These are phyloP conservation scores for Linyphia triangularis DNA, from an alignment of 2,888 invertebrate species.

Conservation along the genomic window DNA sequence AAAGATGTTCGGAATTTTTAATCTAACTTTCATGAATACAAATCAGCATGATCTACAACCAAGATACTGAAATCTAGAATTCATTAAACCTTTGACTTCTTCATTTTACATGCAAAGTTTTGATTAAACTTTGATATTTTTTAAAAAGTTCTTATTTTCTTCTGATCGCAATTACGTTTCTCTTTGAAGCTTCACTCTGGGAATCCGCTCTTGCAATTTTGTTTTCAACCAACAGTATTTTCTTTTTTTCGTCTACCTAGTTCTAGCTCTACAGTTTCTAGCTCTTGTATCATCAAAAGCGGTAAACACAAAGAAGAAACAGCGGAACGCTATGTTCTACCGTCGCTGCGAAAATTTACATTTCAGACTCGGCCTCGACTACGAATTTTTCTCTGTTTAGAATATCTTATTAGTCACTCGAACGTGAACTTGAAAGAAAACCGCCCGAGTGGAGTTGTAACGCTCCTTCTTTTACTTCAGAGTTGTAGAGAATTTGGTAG, in stretches of 20 bases:
- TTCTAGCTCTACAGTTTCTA: too few relatives aligned
- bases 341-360: conserved; percentile 25
- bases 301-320: neutral
- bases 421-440: conserved; percentile 33
- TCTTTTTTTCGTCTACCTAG: neutral
- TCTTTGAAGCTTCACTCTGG: neutral
- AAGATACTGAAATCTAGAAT: neutral
- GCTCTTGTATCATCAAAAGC: neutral
- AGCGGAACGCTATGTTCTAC: neutral
- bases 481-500: neutral
- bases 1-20: neutral
- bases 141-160: neutral
- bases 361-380: conserved; percentile 4
- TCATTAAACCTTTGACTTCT: neutral
- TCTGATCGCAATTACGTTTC: neutral
- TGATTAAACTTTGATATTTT: neutral
- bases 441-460: conserved; percentile 1
- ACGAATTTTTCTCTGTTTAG: conserved; percentile 26
- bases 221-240: neutral
- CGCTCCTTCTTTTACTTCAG: neutral
- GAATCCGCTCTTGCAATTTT: neutral
- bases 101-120: neutral
- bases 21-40: neutral
- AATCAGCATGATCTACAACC: neutral
- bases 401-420: conserved; percentile 39